These are phyloP conservation scores for Podarcis siculus DNA, from an alignment of 2,797 vertebrate genomes.

Conservation along the genomic window DNA sequence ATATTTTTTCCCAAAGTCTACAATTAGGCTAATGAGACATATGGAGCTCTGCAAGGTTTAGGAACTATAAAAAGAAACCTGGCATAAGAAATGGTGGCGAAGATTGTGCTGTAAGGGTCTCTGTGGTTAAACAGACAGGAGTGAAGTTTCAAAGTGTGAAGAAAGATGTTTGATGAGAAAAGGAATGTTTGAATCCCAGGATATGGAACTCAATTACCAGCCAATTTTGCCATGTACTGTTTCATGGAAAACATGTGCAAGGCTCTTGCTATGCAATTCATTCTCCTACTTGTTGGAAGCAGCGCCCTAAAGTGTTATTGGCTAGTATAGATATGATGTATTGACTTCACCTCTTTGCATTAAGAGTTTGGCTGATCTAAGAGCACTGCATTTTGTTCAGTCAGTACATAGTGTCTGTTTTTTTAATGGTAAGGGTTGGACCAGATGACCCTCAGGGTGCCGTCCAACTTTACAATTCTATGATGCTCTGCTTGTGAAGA, in stretches of 20 bases:
- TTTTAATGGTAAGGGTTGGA: neutral
- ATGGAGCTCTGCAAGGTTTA: conserved; percentile 39
- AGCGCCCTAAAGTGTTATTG: neutral
- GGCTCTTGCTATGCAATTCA: neutral
- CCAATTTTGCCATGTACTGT: neutral
- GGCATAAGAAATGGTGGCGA: conserved; percentile 29
- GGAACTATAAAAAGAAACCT: conserved; percentile 44
- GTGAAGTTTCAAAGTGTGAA: conserved; percentile 36
- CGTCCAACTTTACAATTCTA: too few species aligned
- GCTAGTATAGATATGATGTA: neutral
- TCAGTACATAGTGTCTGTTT: neutral
- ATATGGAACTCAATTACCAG: conserved; percentile 10
- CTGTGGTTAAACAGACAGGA: conserved; percentile 22
- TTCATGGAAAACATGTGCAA: conserved; percentile 34
- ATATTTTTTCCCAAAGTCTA: conserved; percentile 31
- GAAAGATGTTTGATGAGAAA: conserved; percentile 23
- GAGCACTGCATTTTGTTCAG: conserved; percentile 36
- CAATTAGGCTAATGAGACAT: conserved; percentile 45
- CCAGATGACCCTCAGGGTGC: too few species aligned
- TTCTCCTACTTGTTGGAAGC: conserved; percentile 5
- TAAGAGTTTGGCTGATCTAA: conserved; percentile 42
- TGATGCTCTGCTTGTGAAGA: neutral
- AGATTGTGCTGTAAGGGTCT: conserved; percentile 18
- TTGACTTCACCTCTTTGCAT: conserved; percentile 5
- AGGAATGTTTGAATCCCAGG: neutral